Base-by-base conservation (phyloP, 2,797 vertebrate species). In the Triplophysa bombifrons region DNA sequence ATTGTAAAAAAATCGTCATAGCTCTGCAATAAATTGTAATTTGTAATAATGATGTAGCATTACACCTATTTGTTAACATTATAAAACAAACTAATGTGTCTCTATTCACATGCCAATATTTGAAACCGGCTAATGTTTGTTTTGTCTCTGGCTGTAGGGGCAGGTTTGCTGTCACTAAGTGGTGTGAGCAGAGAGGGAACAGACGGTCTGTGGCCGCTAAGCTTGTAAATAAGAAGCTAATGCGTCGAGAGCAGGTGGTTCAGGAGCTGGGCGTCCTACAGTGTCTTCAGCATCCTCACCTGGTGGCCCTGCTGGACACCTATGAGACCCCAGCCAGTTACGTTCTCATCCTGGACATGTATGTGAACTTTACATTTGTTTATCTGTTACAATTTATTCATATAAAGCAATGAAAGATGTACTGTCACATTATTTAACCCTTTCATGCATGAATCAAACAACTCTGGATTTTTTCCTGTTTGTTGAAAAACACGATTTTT, bases 211-310 rank as follows among this genome's bases (percentile, higher is more conserved):
- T 98, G 88, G 98, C 97, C 34, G 95, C 96, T 13, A 99, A 99
- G 89, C 96, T 97, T 81, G 95, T 99, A 83, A 98, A 96, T 91
- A 99, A 99, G 93, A 99, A 98, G 92, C 87, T 99, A 90, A 96
- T 98, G 96, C 95, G 96, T 89, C 93, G 97, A 68, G 96, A 99
- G 91, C 94, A 94, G 86, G 97, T 99, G 92, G 96, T 95, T 83
- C 95, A 94, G 84, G 98, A 99, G 90, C 95, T 98, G 80, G 93
- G 93, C 69, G 89, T 98, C 86, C 95, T 97, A 85, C 95, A 95
- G 90, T 94, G 94, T 87, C 94, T 99, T 80, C 96, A 96, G 84
- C 97, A 99, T 90, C 96, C 96, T 20, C 95, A 97, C 88, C 93
- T 99, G 53, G 87, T 97, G 80, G 86, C 93, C 88, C 94, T 99